Percentiles rank a stretch among this genome's conserved stretches.
Evolutionary conservation across 2,113 vertebrate genomes (phyloP).

Genomic region (Tympanuchus pallidicinctus): DNA sequence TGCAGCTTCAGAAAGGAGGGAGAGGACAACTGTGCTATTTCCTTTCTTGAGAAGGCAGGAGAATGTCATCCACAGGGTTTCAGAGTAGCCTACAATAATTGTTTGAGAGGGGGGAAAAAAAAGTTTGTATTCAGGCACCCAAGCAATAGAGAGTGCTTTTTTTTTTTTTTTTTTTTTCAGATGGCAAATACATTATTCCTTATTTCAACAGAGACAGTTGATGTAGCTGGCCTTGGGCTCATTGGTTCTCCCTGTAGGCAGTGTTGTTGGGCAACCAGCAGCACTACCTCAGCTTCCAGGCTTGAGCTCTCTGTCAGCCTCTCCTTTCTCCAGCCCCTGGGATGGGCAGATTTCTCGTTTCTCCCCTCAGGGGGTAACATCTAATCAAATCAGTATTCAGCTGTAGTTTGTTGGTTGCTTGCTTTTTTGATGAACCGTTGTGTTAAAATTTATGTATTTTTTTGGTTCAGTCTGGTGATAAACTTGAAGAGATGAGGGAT

Average conservation of each 20-base stretch:
- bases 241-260: background rate
- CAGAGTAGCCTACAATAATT: background rate
- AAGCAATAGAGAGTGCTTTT: background rate
- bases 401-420: background rate
- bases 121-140: background rate
- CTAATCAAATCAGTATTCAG: background rate
- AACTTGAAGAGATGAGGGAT: conserved; percentile 19
- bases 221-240: background rate
- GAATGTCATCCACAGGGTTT: background rate
- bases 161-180: background rate
- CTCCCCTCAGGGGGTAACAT: background rate
- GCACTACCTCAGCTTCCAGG: fast-evolving
- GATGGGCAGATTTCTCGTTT: fast-evolving
- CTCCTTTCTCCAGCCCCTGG: background rate
- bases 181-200: background rate
- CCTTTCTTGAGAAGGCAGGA: background rate
- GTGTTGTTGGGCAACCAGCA: background rate
- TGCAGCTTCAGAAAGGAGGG: background rate
- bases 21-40: background rate
- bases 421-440: background rate
- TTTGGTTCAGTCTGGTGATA: conserved; percentile 54
- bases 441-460: background rate
- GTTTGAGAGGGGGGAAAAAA: background rate
- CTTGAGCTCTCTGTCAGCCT: background rate
- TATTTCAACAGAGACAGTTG: background rate